phyloP scores from a whole-genome alignment of 2,888 invertebrate species.

The Rhamnusium bicolor region DNA sequence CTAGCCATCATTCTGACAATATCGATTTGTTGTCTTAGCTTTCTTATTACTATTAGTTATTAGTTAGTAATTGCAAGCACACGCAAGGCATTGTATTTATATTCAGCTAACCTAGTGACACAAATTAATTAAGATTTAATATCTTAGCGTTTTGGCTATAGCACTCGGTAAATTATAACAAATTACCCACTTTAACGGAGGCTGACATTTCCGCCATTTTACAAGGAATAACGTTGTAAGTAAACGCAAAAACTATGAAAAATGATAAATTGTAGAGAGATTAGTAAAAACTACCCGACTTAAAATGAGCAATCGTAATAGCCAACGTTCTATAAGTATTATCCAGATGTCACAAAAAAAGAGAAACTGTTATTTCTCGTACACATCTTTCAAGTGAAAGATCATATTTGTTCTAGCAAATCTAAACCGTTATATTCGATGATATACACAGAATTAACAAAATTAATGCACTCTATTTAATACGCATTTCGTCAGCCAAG shows the following conservation, averaged over 20 bases:
- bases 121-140: slow-evolving; percentile 27
- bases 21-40: background rate
- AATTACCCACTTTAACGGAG: slow-evolving; percentile 20
- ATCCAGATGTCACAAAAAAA: slow-evolving; percentile 15
- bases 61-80: background rate
- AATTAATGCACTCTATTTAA: background rate
- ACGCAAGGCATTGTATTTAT: background rate
- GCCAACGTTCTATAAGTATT: slow-evolving; percentile 22
- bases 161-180: slow-evolving; percentile 15
- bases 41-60: background rate
- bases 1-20: background rate
- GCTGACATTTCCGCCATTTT: slow-evolving; percentile 9
- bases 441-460: background rate
- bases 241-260: slow-evolving; percentile 25
- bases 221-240: background rate
- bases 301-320: slow-evolving; percentile 36
- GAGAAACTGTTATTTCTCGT: background rate
- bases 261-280: slow-evolving; percentile 28
- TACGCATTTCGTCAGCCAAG: too few relatives aligned
- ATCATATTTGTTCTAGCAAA: background rate
- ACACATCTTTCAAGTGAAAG: background rate
- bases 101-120: background rate
- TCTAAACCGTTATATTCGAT: background rate
- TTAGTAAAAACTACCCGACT: slow-evolving; percentile 26
- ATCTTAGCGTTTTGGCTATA: slow-evolving; percentile 10